phyloP scores from a whole-genome alignment of 2,113 vertebrate species.

The Acanthisitta chloris region DNA sequence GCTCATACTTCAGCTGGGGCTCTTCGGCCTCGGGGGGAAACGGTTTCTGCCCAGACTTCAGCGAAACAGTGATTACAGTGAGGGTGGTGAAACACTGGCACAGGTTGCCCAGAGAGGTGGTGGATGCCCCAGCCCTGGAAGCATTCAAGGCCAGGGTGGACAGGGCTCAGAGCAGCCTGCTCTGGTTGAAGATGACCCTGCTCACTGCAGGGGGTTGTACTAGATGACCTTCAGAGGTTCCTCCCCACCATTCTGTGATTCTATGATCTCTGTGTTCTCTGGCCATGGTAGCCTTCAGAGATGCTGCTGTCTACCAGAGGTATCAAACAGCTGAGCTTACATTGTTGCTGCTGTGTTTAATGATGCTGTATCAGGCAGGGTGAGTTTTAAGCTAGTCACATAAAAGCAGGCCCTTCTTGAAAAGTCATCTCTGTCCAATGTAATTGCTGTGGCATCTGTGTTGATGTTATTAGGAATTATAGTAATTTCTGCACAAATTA shows the following conservation, averaged over 20 bases:
- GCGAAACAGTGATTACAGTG: not conserved
- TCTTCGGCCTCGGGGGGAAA: fast-evolving
- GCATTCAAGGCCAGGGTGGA: not conserved
- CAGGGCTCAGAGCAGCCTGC: not conserved
- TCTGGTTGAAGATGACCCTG: not conserved
- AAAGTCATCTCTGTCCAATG: not conserved
- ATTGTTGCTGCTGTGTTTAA: not conserved
- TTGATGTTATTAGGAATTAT: not conserved
- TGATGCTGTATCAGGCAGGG: not conserved
- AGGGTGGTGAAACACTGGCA: not conserved
- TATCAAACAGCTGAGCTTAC: not conserved
- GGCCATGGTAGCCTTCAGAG: not conserved
- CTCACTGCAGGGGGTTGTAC: too few relatives aligned
- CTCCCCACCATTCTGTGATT: not conserved
- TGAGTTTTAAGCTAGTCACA: not conserved
- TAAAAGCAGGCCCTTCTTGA: not conserved
- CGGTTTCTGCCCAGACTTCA: fast-evolving
- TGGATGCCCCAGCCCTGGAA: too few relatives aligned
- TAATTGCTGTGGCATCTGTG: not conserved
- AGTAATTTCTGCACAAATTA: not conserved
- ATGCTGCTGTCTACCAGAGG: fast-evolving
- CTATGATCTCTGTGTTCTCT: not conserved
- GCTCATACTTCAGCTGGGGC: not conserved
- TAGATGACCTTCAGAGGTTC: too few relatives aligned
- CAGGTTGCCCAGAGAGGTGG: not conserved